Percentiles rank a stretch among this genome's conserved stretches.
These are phyloP conservation scores for Papilio helenus DNA, from an alignment of 1,140 invertebrate species.

Conservation along the genomic window DNA sequence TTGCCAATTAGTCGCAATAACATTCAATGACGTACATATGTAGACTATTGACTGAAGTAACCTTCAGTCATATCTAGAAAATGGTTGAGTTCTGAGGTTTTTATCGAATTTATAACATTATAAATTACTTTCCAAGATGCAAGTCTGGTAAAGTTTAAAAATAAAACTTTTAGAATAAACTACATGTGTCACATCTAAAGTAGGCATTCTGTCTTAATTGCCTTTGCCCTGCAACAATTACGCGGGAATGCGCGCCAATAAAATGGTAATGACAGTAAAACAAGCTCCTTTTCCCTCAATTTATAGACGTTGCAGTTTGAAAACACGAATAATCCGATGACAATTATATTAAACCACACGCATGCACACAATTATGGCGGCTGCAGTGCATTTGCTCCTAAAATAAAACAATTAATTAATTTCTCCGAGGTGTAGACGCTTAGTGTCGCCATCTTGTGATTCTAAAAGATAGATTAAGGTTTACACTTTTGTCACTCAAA, in stretches of 20 bases:
- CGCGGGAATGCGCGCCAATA: constrained; percentile 26
- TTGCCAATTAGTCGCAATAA: constrained; percentile 22
- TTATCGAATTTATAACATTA: not conserved
- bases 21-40: constrained; percentile 2
- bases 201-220: constrained; percentile 28
- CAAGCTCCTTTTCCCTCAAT: constrained; percentile 33
- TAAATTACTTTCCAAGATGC: not conserved
- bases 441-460: constrained; percentile 34
- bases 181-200: constrained; percentile 32
- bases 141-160: not conserved
- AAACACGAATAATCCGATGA: constrained; percentile 37
- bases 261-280: constrained; percentile 31
- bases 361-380: constrained; percentile 45
- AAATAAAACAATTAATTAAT: constrained; percentile 64
- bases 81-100: not conserved
- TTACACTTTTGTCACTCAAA: constrained; percentile 2
- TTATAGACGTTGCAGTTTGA: constrained; percentile 31
- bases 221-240: constrained; percentile 30
- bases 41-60: not conserved
- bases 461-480: not conserved
- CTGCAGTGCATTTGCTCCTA: constrained; percentile 32
- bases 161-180: constrained; percentile 5
- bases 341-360: constrained; percentile 39
- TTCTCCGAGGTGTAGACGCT: constrained; percentile 45
- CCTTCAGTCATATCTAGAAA: not conserved